Evolutionary conservation across 2,797 vertebrate species (phyloP).

Genomic region (Hybognathus amarus): DNA sequence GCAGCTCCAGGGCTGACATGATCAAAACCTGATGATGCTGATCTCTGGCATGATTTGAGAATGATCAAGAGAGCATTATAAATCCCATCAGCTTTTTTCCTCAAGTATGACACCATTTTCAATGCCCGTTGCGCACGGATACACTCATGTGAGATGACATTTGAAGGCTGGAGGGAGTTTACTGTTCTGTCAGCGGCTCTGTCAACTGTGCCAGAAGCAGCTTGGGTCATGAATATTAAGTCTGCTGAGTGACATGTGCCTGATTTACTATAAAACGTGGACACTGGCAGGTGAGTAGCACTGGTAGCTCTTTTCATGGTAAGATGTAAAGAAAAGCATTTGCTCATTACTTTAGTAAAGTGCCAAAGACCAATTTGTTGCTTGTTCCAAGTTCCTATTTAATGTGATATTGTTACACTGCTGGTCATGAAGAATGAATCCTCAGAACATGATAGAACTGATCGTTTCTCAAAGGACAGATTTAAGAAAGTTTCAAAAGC

Average conservation of each 20-base stretch:
- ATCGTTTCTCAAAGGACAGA: neutral
- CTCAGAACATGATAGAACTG: too few relatives aligned
- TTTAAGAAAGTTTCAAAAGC: too few relatives aligned
- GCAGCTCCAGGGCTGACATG: neutral
- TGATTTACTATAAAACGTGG: slow-evolving; percentile 1
- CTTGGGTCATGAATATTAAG: slow-evolving; percentile 34
- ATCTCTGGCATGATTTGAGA: neutral
- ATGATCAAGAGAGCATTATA: neutral
- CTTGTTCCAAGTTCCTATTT: neutral
- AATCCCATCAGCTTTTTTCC: slow-evolving; percentile 2
- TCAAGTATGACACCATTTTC: slow-evolving; percentile 26
- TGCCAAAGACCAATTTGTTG: neutral
- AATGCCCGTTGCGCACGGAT: slow-evolving; percentile 18
- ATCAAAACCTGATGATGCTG: neutral
- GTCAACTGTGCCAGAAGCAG: slow-evolving; percentile 18
- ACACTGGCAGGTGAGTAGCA: neutral
- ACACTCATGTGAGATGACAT: slow-evolving; percentile 9
- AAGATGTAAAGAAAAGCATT: neutral
- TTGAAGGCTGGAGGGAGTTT: slow-evolving; percentile 32
- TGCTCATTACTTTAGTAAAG: neutral
- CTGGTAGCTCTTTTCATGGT: too few relatives aligned
- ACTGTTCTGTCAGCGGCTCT: slow-evolving; percentile 20
- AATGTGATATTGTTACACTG: neutral
- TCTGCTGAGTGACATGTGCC: neutral
- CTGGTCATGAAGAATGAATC: too few relatives aligned